Evolutionary conservation across 2,797 vertebrate genomes (phyloP), one percentile per base, ranked within the genome.

Genomic region (Rhyacichthys aspro): DNA sequence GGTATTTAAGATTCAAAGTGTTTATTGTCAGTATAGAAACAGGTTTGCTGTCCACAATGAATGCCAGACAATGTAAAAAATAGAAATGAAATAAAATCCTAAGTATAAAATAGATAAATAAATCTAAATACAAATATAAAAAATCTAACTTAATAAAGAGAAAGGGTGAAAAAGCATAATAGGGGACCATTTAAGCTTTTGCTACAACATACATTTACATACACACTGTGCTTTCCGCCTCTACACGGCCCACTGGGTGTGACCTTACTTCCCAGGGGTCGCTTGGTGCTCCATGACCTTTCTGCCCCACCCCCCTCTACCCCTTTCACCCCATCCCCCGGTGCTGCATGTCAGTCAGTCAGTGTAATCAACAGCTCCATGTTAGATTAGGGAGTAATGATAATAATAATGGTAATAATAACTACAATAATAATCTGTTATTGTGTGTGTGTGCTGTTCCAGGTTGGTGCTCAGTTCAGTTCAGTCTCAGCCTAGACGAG

Each of bases 261-360:
- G 79, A 84, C 72, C 49, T 84, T 77, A 81, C 72, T 76, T 74
- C 78, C 76, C 85, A 11, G 56, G 17, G 46, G 50, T 38, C 23
- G 60, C 74, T 81, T 60, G 85, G 85, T 87, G 86, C 87, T 86
- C 79, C 80, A 73, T n/a, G 36, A 23, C 15, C 36, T 53, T 16
- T 41, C 8, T 32, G 6, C 8, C 43, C 54, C n/a, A 53, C 11
- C 8, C 12, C 17, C 38, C 8, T 43, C 17, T 43, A 50, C 42
- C 32, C 3, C 32, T 41, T 10, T 17, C 11, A 18, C 12, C 41
- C 59, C 36, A 1, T 11, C 11, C 12, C 42, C 82, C 79, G 88
- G 86, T 90, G 87, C 89, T 91, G 89, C 88, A 90, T 89, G 89
- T 91, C 89, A 85, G 84, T 88, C 87, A 86, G 83, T 90, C 89